Percentiles rank a stretch among this genome's conserved stretches.
Evolutionary conservation across 2,113 vertebrate genomes (phyloP).

Genomic region (Hyaena hyaena): DNA sequence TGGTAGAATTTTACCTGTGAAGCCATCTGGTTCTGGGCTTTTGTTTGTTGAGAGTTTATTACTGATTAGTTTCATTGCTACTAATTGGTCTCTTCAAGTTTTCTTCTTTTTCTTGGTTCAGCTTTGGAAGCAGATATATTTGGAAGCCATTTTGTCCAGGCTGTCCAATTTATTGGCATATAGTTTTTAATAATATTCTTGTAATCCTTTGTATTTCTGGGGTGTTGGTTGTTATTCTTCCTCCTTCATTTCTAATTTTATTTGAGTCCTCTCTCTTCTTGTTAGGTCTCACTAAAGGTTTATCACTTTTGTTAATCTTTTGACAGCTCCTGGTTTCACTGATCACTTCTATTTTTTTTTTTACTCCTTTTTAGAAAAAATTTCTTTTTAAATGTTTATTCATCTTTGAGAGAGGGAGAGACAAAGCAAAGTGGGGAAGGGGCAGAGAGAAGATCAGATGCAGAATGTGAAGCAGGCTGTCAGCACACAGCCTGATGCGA

Average conservation of each 20-base stretch:
- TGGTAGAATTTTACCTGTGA: background rate
- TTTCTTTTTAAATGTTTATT: background rate
- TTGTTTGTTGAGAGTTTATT: background rate
- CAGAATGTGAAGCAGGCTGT: too few species aligned
- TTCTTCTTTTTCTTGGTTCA: background rate
- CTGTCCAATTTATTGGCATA: background rate
- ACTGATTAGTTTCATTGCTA: background rate
- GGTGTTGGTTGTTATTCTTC: background rate
- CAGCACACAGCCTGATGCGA: too few species aligned
- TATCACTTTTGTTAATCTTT: background rate
- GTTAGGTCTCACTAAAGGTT: background rate
- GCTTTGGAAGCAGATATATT: background rate
- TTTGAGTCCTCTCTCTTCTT: background rate
- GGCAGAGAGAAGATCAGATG: too few species aligned
- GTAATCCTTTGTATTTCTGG: background rate
- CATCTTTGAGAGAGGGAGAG: too few species aligned
- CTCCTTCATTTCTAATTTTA: background rate
- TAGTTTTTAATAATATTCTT: background rate
- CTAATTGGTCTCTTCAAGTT: background rate
- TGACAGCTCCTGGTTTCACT: background rate
- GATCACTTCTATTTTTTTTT: background rate
- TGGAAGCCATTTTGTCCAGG: background rate
- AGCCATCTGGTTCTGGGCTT: background rate
- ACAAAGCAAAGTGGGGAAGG: too few species aligned
- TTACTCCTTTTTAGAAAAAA: too few species aligned